phyloP scores from a whole-genome alignment of 2,888 invertebrate species.

The Mongoloraphidia duomilia region DNA sequence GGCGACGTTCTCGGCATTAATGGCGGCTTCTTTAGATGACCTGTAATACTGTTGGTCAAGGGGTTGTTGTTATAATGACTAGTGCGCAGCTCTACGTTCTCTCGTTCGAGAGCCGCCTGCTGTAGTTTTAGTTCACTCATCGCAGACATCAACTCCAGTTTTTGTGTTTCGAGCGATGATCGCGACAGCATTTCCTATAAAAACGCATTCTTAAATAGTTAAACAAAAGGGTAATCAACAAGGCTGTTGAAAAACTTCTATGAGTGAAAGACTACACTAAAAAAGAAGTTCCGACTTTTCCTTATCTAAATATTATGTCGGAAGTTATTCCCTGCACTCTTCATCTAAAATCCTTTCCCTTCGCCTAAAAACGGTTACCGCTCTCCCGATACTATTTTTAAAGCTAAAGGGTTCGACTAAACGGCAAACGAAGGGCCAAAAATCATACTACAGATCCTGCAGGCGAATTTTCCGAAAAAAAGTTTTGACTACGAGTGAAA shows the following conservation, averaged over 20 bases:
- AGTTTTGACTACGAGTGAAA: no score
- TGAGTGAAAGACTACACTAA: no score
- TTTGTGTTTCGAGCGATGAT: constrained; percentile 86
- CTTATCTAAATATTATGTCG: no score
- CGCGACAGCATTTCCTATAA: constrained; percentile 71
- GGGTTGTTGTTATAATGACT: constrained; percentile 26
- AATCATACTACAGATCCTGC: no score
- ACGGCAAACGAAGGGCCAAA: no score
- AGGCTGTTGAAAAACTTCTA: neutral
- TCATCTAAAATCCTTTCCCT: no score
- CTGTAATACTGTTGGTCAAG: constrained; percentile 16
- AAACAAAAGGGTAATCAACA: neutral
- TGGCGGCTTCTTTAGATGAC: constrained; percentile 24
- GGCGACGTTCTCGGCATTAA: constrained; percentile 27
- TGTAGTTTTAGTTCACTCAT: constrained; percentile 83
- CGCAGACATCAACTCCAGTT: constrained; percentile 84
- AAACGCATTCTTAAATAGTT: constrained; percentile 5
- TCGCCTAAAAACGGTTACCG: no score
- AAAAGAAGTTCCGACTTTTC: no score
- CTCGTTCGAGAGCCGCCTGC: constrained; percentile 73
- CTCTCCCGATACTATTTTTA: no score
- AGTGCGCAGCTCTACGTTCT: constrained; percentile 62
- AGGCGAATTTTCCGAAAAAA: no score
- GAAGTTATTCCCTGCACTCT: no score
- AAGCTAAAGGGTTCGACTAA: no score